Evolutionary conservation across 1,140 invertebrate species (phyloP), one percentile per base, ranked within the genome.

Genomic region (Liolophura sinensis): DNA sequence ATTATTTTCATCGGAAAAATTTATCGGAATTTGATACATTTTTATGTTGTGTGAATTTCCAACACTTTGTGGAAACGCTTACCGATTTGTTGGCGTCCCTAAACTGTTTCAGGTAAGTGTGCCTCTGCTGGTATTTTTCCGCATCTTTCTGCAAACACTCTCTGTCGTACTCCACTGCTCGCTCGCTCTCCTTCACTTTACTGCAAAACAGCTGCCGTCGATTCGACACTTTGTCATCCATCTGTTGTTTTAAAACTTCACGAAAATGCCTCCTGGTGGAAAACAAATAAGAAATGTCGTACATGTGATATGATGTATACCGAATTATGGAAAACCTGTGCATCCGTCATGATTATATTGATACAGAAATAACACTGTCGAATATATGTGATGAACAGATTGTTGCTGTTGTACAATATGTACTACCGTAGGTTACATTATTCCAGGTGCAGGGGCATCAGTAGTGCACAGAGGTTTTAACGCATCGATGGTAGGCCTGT

Each of bases 211-310:
- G 55, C 16, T 67, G 60, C 20, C 49, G 63, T 46, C 72, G 70
- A 56, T 65, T 62, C 1, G 24, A n/a, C 49, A 77, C 73, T 65
- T 67, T 64, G 60, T 83, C 80, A 16, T 69, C 60, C 81, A 83
- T 83, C 64, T 83, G 81, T 57, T 82, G 77, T 59, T 83, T 83
- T 20, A 83, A 64, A 18, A 79, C 77, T 54, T 81, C 74, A 22
- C 81, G 70, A 56, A 76, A 80, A 67, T 81, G 77, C 57, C 73
- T 75, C 58, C 79, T 82, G n/a, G 72, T 47, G 66, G 48, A 58
- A 67, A 31, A 58, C 27, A 51, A 51, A n/a, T 57, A 60, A 14
- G 48, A 24, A 40, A 47, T 64, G 24, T 49, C 54, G 40, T 27
- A 9, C 9, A 40, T 9, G 3, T n/a, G n/a, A n/a, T 40, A 40